phyloP scores from a whole-genome alignment of 2,113 vertebrate genomes.

The Prietella phreatophila region DNA sequence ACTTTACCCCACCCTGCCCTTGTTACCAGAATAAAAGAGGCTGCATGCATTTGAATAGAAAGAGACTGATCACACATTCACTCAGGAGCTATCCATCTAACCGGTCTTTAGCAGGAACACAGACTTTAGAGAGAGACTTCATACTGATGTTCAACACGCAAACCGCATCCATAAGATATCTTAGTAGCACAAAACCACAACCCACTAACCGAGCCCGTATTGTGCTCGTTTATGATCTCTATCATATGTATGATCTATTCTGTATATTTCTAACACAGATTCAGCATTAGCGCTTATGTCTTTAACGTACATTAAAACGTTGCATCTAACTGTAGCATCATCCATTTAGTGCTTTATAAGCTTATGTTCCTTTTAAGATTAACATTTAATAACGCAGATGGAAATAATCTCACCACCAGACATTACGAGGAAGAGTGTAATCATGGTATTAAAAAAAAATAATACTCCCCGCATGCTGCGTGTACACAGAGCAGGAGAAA shows the following conservation, averaged over 20 bases:
- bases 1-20: constrained; percentile 20
- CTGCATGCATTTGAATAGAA: constrained; percentile 37
- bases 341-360: not conserved
- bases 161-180: not conserved
- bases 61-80: constrained; percentile 26
- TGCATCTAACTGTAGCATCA: not conserved
- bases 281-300: not conserved
- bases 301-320: not conserved
- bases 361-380: not conserved
- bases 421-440: not conserved
- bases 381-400: not conserved
- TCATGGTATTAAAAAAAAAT: not conserved
- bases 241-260: not conserved
- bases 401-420: not conserved
- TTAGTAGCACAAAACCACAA: not conserved
- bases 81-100: not conserved
- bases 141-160: not conserved
- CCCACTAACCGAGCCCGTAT: not conserved
- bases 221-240: not conserved
- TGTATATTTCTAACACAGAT: too few species aligned
- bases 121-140: constrained; percentile 5
- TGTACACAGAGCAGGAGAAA: not conserved
- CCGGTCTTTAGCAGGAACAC: constrained; percentile 22
- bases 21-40: constrained; percentile 32
- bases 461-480: not conserved